These are phyloP conservation scores for Microtus ochrogaster DNA, from an alignment of 2,113 vertebrate species.

Conservation along the genomic window DNA sequence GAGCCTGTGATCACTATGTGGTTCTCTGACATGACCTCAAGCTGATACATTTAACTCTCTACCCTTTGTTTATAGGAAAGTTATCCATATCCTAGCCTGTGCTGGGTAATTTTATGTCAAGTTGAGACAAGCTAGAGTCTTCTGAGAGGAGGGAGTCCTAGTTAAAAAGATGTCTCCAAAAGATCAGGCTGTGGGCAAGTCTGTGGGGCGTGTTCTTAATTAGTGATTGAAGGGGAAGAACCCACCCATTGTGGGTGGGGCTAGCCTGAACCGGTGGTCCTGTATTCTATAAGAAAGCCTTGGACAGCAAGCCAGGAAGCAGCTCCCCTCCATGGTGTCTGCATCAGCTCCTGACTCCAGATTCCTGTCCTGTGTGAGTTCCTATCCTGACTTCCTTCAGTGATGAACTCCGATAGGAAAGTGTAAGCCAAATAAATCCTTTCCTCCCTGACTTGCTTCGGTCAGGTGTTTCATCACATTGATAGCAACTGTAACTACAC, in stretches of 20 bases:
- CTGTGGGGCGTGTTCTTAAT: background rate
- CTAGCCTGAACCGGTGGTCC: background rate
- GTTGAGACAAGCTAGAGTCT: background rate
- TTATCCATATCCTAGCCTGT: background rate
- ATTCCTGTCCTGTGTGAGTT: background rate
- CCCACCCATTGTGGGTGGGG: background rate
- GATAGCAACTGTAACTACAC: background rate
- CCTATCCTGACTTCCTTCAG: background rate
- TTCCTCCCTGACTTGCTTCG: background rate
- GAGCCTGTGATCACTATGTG: background rate
- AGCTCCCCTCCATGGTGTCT: background rate
- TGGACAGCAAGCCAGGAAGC: background rate
- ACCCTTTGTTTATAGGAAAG: conserved; percentile 23
- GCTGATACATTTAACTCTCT: background rate
- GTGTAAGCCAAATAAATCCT: background rate
- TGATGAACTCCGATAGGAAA: background rate
- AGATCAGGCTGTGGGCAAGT: background rate
- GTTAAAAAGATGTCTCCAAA: background rate
- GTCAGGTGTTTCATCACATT: background rate
- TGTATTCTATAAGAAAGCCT: background rate
- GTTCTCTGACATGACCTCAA: background rate
- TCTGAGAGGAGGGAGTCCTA: background rate
- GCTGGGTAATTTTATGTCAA: background rate
- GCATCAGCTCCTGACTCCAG: background rate
- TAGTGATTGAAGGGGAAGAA: background rate